Base-by-base conservation (phyloP, 1,140 invertebrate genomes). In the Macrostomum lignano region DNA sequence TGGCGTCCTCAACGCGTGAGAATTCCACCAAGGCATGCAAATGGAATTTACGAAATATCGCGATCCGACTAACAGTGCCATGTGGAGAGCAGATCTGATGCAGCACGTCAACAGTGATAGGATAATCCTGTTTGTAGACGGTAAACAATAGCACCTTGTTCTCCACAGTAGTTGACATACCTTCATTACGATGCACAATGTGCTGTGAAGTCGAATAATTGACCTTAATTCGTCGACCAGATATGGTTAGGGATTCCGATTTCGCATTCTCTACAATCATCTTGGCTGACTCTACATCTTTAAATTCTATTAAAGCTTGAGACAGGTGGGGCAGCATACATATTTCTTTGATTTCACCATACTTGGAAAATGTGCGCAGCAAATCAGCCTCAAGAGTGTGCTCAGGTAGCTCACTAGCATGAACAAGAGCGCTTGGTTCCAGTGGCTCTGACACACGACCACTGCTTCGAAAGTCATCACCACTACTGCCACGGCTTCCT, bases 11-110 rank as follows among this genome's bases (percentile, higher is more conserved):
- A 40, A 86, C 65, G 45, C 67, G 73, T 60, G 93, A 84, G 63
- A 94, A 86, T 77, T 96, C 86, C 46, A 98, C 81, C 76, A 98
- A 86, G 33, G 82, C 82, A 59, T 94, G 86, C 4, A 94, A 75
- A 35, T 79, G 81, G n/a, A 24, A 24, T 24, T 24, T 9, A 24
- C 84, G 84, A 63, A 94, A 91, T 45, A 98, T 86, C 31, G 94
- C 86, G 60, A 96, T 93, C 44, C 84, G 69, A 41, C 78, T 68
- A n/a, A 96, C 84, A 2, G 31, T 31, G 19, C 86, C 86, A 63
- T 77, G 76, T 34, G 78, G 71, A 43, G 71, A 67, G 55, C 76
- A 82, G 53, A 96, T 94, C 43, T 82, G 84, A 64, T 93, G 76
- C 51, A 93, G 70, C 26, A 94, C 82, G 62, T 93, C 81, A 67